Conservation (phyloP, 2,113 vertebrate genomes). For the Circaetus gallicus region DNA sequence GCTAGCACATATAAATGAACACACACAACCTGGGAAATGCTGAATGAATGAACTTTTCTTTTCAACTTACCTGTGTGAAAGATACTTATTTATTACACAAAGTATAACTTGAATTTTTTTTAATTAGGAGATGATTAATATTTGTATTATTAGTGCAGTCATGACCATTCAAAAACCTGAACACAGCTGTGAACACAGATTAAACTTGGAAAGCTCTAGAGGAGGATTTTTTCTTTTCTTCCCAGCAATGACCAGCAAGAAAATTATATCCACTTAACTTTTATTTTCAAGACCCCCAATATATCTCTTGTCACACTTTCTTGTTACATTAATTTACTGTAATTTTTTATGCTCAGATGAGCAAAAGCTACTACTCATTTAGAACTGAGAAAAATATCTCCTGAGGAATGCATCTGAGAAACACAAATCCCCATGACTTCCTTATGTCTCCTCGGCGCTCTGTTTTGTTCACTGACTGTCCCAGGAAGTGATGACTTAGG, state of each 20-base stretch:
- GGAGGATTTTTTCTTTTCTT: background rate
- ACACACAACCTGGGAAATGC: background rate
- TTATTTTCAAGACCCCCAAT: background rate
- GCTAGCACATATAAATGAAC: background rate
- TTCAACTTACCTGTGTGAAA: background rate
- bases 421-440: background rate
- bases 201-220: background rate
- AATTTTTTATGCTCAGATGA: background rate
- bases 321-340: background rate
- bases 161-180: background rate
- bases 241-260: background rate
- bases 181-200: background rate
- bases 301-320: background rate
- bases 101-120: background rate
- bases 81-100: background rate
- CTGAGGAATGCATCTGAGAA: background rate
- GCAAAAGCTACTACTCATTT: background rate
- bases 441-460: background rate
- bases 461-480: background rate
- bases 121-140: background rate
- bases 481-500: background rate
- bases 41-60: background rate
- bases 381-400: background rate
- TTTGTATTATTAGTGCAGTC: background rate
- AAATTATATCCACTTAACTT: background rate